phyloP scores from a whole-genome alignment of 2,888 invertebrate genomes.

The Coleophora deauratella region DNA sequence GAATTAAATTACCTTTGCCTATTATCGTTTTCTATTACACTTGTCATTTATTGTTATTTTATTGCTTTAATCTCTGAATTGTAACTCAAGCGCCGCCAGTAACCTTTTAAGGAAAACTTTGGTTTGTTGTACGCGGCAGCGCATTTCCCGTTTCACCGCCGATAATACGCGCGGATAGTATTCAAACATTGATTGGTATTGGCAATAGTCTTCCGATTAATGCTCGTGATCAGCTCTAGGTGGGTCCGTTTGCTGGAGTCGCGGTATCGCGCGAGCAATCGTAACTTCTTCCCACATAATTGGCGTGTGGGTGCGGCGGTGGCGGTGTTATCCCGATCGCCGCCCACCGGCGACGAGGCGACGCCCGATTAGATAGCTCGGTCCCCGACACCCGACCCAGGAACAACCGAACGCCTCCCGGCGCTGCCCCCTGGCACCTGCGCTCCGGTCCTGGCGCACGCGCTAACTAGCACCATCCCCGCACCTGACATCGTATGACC shows the following conservation, averaged over 20 bases:
- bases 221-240: slow-evolving; percentile 46
- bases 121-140: slow-evolving; percentile 1
- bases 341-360: slow-evolving; percentile 65
- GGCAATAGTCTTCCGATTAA: slow-evolving; percentile 58
- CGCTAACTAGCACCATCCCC: slow-evolving; percentile 29
- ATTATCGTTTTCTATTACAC: slow-evolving; percentile 1
- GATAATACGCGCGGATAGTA: slow-evolving; percentile 11
- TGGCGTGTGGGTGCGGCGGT: slow-evolving; percentile 67
- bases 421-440: neutral
- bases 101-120: neutral
- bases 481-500: slow-evolving; percentile 19
- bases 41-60: neutral
- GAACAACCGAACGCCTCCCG: slow-evolving; percentile 26
- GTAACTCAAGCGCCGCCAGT: too few species aligned
- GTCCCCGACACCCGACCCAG: slow-evolving; percentile 50
- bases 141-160: slow-evolving; percentile 5
- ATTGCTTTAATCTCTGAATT: too few species aligned
- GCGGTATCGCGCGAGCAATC: slow-evolving; percentile 57
- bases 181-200: slow-evolving; percentile 47
- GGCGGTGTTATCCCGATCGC: slow-evolving; percentile 62
- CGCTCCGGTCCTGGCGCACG: slow-evolving; percentile 18
- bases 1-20: neutral
- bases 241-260: slow-evolving; percentile 54
- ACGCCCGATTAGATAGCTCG: slow-evolving; percentile 63
- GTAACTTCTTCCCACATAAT: slow-evolving; percentile 72